Evolutionary conservation across 2,113 vertebrate genomes (phyloP), one percentile per base, ranked within the genome.

Genomic region (Anseranas semipalmata): DNA sequence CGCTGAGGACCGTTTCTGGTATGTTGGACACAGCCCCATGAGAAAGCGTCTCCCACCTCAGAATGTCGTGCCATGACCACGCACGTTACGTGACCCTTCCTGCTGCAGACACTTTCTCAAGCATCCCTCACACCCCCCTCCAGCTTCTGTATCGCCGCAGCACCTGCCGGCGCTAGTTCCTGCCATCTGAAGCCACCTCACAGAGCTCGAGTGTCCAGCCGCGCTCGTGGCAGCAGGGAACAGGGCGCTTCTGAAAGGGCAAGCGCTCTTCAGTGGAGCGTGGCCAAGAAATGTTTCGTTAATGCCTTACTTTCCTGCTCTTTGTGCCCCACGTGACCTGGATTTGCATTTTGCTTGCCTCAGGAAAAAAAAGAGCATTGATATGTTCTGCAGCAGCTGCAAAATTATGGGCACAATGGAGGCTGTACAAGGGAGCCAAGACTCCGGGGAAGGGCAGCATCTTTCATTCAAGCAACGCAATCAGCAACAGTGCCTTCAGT

Each of bases 301-400:
- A 81, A 86, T 74, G 76, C 60, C 46, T 81, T 74, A 81, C 87
- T 93, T 80, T 79, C 81, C 77, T 76, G 87, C 56, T 76, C 70
- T 82, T 72, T 73, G 58, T 53, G 82, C 66, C 16, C 62, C 74
- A 89, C 3, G 16, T 96, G 93, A 87, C 52, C 48, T 6, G 0
- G 15, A 87, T 94, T 93, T 95, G 62, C 74, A 91, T 91, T 96
- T 87, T 78, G 53, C 85, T 85, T 89, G 84, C 87, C 58, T 82
- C 35, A 21, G 77, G 74, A 65, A 75, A 62, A 60, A 76, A 53
- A 37, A 43, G 24, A 70, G 53, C 74, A 93, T 22, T 89, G 93
- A 91, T 96, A 72, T 1, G n/a, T 75, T 48, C 70, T 78, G 60
- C 3, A 0, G 84, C 95, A 94, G 84, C 84, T 95, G 84, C 91